Evolutionary conservation across 2,113 vertebrate genomes (phyloP).

Genomic region (Vanacampus margaritifer): DNA sequence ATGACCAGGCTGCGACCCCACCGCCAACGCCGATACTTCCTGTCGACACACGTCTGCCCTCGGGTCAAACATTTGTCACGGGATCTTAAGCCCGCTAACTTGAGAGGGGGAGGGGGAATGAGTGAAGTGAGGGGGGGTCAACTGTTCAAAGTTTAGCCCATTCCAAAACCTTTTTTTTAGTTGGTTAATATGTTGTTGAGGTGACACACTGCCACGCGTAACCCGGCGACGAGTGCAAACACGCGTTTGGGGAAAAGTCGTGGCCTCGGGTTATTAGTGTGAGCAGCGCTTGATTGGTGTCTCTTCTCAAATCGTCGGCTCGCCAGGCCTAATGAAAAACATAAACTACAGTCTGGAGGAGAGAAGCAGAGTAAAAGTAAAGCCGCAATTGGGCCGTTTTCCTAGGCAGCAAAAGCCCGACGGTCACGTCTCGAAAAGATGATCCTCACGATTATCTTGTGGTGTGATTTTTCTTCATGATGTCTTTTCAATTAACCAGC

Average conservation of each 20-base stretch:
- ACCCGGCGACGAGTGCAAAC: not conserved
- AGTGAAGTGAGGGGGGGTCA: not conserved
- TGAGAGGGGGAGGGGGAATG: not conserved
- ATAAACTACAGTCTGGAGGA: not conserved
- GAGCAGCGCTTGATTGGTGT: not conserved
- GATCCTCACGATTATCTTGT: too few species aligned
- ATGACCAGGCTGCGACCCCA: slow-evolving; percentile 34
- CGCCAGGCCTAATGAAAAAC: not conserved
- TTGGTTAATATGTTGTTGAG: slow-evolving; percentile 9
- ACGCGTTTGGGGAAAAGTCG: not conserved
- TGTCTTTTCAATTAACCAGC: too few species aligned
- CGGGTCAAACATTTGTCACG: slow-evolving; percentile 39
- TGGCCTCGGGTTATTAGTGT: not conserved
- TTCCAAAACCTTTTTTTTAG: slow-evolving; percentile 16
- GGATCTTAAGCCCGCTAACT: not conserved
- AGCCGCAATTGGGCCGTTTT: too few species aligned
- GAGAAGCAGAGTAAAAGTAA: too few species aligned
- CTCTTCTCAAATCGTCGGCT: not conserved
- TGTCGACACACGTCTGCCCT: slow-evolving; percentile 42
- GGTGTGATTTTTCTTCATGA: too few species aligned
- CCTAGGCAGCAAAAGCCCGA: too few species aligned
- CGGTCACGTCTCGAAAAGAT: too few species aligned
- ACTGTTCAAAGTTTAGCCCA: slow-evolving; percentile 17
- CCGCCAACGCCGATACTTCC: slow-evolving; percentile 41
- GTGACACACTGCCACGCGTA: slow-evolving; percentile 4